phyloP scores from a whole-genome alignment of 2,888 invertebrate species.

The Chorisops tibialis region DNA sequence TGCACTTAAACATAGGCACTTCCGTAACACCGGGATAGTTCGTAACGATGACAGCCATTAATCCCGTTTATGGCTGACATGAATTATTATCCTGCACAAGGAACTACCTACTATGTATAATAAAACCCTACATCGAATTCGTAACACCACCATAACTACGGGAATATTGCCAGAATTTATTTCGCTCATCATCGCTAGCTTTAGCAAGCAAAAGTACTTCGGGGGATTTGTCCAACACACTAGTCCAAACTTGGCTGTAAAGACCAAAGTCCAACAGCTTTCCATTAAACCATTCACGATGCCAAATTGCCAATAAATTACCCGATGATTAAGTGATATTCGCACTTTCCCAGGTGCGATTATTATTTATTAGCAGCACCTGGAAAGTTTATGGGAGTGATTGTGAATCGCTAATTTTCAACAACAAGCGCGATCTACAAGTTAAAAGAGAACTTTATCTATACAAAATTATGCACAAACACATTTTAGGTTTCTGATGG shows the following conservation, averaged over 20 bases:
- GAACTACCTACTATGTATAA: too few relatives aligned
- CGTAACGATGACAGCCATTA: conserved; percentile 32
- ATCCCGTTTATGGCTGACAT: conserved; percentile 31
- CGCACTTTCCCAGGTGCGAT: conserved; percentile 23
- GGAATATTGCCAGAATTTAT: too few relatives aligned
- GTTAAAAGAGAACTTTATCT: too few relatives aligned
- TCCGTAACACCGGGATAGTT: conserved; percentile 10
- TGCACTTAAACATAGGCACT: conserved; percentile 9
- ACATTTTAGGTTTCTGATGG: too few relatives aligned
- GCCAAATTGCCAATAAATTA: conserved; percentile 33
- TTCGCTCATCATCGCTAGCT: too few relatives aligned
- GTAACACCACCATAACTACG: too few relatives aligned
- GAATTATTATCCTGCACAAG: conserved; percentile 26
- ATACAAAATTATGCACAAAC: too few relatives aligned
- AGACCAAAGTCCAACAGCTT: neutral
- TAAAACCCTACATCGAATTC: neutral
- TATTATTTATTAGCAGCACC: conserved; percentile 17
- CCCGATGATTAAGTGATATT: conserved; percentile 31
- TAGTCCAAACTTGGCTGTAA: neutral
- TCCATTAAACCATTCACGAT: conserved; percentile 22
- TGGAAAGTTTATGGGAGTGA: neutral
- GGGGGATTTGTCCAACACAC: too few relatives aligned
- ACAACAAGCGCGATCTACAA: too few relatives aligned
- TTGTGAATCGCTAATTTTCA: neutral
- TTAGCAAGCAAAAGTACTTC: neutral